Evolutionary conservation across 64 coral and sea anemone species (phyloP), one percentile per base, ranked within the genome.

Genomic region (Stichodactyla mertensii): DNA sequence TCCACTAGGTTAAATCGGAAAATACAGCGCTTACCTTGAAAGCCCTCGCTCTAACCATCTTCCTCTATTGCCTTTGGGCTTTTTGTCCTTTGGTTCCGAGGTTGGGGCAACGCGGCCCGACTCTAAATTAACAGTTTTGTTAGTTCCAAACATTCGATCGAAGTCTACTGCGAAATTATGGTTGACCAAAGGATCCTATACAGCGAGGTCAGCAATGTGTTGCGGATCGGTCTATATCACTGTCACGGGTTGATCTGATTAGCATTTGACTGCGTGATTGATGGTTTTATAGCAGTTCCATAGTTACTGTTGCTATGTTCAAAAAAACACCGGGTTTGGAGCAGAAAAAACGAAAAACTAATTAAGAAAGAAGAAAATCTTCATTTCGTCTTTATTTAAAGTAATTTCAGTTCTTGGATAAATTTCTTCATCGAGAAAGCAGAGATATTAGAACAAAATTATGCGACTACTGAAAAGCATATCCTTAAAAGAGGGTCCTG

Each of bases 11-110:
- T 24, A 22, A 58, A 69, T 69, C 64, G 64, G 69, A 74, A 28
- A 31, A 1, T 74, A 10, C 7, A 5, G 45, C 27, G 4, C 83
- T 79, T 81, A 91, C 89, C 89, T 91, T 23, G 89, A 91, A 2
- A 91, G 56, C 11, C 89, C 89, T 26, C 89, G 83, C 61, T 91
- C 77, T 14, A 91, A 62, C 89, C 89, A 91, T 84, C 23, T 79
- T 77, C 89, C 89, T 77, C 54, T 22, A 5, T 66, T 81, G 4
- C 55, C 80, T 55, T 82, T 54, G 8, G 52, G 5, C 5, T 22
- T 27, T 13, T 82, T 82, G 2, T 14, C 14, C 15, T 82, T 82
- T 5, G 4, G 13, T 20, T 82, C 80, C 14, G 52, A 22, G 20
- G 80, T 19, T 13, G 80, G 80, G 5, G 80, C 80, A 55, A 82